Conservation (phyloP, 2,113 vertebrate species). For the Malurus alboscapulatus region DNA sequence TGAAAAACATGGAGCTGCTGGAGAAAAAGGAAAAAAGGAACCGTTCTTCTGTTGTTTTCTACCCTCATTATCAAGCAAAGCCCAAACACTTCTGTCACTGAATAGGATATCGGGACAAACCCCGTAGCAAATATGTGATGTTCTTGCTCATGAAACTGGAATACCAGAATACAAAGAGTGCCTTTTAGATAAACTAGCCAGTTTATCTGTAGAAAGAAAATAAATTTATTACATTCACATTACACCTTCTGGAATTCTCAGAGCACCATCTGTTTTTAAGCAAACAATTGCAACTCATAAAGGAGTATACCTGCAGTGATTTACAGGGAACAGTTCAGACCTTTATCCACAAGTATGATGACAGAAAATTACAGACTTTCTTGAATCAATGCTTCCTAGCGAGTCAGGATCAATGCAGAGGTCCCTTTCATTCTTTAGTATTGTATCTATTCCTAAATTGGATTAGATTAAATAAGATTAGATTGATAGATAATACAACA, state of each 20-base stretch:
- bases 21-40: background rate
- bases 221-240: background rate
- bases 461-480: slow-evolving; percentile 5
- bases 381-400: slow-evolving; percentile 9
- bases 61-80: background rate
- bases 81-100: background rate
- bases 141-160: background rate
- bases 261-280: slow-evolving; percentile 18
- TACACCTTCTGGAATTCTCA: background rate
- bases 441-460: background rate
- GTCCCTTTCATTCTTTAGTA: background rate
- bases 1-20: background rate
- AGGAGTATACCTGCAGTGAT: background rate
- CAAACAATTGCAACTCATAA: slow-evolving; percentile 16
- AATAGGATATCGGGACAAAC: background rate
- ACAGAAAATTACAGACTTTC: background rate
- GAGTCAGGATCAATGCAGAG: slow-evolving; percentile 31
- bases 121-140: background rate
- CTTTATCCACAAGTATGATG: background rate
- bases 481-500: background rate
- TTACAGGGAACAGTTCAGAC: background rate
- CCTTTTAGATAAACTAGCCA: background rate
- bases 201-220: background rate
- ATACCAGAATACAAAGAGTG: background rate
- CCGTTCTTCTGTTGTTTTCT: background rate